A percentile compares a stretch with the other conserved stretches of the same genome.
Evolutionary conservation across 2,888 invertebrate species (phyloP).

Genomic region (Sarcophaga variegata): DNA sequence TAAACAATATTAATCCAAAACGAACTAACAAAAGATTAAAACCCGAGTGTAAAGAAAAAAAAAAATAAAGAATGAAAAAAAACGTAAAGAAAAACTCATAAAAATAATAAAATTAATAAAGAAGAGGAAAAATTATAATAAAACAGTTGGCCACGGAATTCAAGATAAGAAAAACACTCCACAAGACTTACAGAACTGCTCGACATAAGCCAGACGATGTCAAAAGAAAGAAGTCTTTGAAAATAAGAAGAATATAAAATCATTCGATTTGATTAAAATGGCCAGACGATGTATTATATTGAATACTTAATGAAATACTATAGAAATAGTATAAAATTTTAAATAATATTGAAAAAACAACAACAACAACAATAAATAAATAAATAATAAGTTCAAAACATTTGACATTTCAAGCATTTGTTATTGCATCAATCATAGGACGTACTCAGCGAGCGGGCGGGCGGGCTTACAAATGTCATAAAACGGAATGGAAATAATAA

Average conservation of each 20-base stretch:
- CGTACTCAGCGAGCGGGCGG: too few species aligned
- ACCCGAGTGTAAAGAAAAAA: too few species aligned
- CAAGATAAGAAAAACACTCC: constrained; percentile 6
- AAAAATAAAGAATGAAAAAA: background rate
- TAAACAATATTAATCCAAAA: constrained; percentile 30
- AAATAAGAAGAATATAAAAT: too few species aligned
- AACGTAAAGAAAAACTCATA: constrained; percentile 33
- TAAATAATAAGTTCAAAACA: constrained; percentile 24
- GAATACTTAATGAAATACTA: too few species aligned
- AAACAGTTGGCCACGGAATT: constrained; percentile 1
- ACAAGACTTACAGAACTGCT: constrained; percentile 28
- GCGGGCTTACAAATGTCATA: background rate
- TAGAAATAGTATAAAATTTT: background rate
- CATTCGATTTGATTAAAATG: constrained; percentile 23
- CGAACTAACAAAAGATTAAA: constrained; percentile 40
- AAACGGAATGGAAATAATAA: background rate
- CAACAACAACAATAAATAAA: too few species aligned
- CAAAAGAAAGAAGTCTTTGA: too few species aligned
- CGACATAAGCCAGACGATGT: background rate
- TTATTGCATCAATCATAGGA: too few species aligned
- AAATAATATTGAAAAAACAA: constrained; percentile 6
- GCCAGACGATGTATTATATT: constrained; percentile 10
- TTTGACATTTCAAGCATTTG: constrained; percentile 25
- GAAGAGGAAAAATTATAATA: background rate
- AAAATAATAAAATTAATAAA: constrained; percentile 4